Evolutionary conservation across 2,113 vertebrate species (phyloP).

Genomic region (Balaenoptera acutorostrata): DNA sequence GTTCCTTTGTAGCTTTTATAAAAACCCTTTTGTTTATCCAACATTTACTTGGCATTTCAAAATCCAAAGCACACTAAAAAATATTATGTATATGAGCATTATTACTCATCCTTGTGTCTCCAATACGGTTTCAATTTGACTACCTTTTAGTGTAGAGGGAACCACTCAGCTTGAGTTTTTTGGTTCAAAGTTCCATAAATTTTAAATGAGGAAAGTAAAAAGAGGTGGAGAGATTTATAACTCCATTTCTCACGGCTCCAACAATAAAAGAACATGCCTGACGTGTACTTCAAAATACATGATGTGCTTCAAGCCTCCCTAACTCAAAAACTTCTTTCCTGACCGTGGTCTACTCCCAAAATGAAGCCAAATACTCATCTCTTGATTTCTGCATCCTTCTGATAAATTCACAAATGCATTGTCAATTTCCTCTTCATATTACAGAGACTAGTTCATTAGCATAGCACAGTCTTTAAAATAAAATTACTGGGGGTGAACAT

Average conservation of each 20-base stretch:
- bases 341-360: background rate
- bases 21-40: constrained; percentile 4
- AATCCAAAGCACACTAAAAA: constrained; percentile 20
- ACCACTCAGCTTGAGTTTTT: constrained; percentile 27
- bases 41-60: constrained; percentile 1
- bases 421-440: background rate
- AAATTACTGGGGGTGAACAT: background rate
- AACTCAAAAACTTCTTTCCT: constrained; percentile 5
- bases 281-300: constrained; percentile 13
- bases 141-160: constrained; percentile 3
- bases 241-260: constrained; percentile 26
- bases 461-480: background rate
- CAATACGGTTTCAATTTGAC: constrained; percentile 7
- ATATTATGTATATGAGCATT: background rate
- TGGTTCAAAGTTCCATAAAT: constrained; percentile 55
- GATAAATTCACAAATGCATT: background rate
- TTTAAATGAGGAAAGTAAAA: constrained; percentile 59
- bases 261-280: constrained; percentile 25
- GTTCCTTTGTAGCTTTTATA: constrained; percentile 27
- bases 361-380: background rate
- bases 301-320: background rate
- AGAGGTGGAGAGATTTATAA: constrained; percentile 36
- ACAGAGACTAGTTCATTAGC: background rate
- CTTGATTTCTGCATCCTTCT: background rate
- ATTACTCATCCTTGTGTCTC: background rate